Evolutionary conservation across 2,888 invertebrate species (phyloP), one percentile per base, ranked within the genome.

Genomic region (Steinernema carpocapsae): DNA sequence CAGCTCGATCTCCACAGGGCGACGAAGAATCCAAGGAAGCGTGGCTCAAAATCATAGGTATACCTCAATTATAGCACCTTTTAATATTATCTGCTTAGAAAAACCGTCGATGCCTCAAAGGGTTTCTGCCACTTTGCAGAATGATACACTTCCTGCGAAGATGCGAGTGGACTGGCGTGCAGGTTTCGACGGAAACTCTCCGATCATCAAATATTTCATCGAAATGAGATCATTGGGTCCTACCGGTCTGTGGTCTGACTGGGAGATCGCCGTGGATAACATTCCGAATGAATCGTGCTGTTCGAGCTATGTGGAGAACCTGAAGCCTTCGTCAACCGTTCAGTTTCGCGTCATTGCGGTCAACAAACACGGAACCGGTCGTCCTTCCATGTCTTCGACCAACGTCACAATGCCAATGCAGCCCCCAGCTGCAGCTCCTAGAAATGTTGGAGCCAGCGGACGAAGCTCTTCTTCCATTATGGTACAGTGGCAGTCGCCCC

Each of bases 301-400:
- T 70, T 78, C 79, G 4, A 75, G 76, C 26, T 71, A 79, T 2
- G 74, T 84, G 72, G 92, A 92, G 52, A 93, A 93, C 86, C 90
- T 97, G 70, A 94, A 94, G 88, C 97, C 97, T 0, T 95, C 97
- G 0, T 93, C 94, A 0, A 93, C 94, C 0, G 99, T 97, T 89
- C 95, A 96, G 88, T 99, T 99, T 89, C 91, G 97, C 78, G 94
- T 99, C n/a, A 94, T 94, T 78, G 95, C 97, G 17, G 93, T 95
- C 14, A 99, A 99, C 89, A 93, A 93, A 71, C 95, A 97, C 0
- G 97, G 97, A 0, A 94, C 96, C 88, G 77, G 93, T 95, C 0
- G 94, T 51, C 77, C 82, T 0, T 96, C 95, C 0, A 92, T 93
- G 76, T 93, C 95, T 0, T 94, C 94, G 80, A 94, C 94, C 29